phyloP scores from a whole-genome alignment of 2,797 vertebrate species.

The Lacerta agilis region DNA sequence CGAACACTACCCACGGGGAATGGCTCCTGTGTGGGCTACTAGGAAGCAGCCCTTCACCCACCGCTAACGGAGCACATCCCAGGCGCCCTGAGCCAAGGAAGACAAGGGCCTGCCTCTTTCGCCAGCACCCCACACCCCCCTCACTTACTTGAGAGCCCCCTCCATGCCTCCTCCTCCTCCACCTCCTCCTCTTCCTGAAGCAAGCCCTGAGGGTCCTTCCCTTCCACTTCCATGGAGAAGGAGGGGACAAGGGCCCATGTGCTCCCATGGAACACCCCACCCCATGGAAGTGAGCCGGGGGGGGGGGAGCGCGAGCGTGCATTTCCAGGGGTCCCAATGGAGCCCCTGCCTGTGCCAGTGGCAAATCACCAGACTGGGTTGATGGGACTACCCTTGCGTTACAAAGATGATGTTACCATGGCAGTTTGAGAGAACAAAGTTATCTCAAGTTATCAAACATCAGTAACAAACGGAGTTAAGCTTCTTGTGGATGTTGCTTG shows the following conservation, averaged over 20 bases:
- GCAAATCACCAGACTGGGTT: neutral
- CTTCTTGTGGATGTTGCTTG: conserved; percentile 86
- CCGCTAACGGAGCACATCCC: neutral
- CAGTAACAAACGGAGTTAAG: conserved; percentile 85
- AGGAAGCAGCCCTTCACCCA: neutral
- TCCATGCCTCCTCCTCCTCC: neutral
- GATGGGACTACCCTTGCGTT: conserved; percentile 76
- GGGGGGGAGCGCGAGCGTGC: neutral
- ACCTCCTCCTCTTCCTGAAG: neutral
- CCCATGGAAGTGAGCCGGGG: neutral
- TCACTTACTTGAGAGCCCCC: neutral
- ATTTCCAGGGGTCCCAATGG: too few species aligned
- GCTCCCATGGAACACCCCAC: too few species aligned
- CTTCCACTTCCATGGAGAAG: neutral
- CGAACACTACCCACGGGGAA: neutral
- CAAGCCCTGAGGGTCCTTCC: neutral
- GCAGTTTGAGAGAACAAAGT: conserved; percentile 91
- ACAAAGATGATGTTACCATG: conserved; percentile 88
- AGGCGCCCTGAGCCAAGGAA: neutral
- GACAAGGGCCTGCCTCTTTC: conserved; percentile 47
- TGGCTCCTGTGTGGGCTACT: too few species aligned
- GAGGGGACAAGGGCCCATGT: neutral
- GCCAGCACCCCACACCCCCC: conserved; percentile 29
- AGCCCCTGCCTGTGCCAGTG: neutral
- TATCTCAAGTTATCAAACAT: conserved; percentile 86